Base-by-base conservation (phyloP, 1,140 invertebrate species). In the Bombyx mori region DNA sequence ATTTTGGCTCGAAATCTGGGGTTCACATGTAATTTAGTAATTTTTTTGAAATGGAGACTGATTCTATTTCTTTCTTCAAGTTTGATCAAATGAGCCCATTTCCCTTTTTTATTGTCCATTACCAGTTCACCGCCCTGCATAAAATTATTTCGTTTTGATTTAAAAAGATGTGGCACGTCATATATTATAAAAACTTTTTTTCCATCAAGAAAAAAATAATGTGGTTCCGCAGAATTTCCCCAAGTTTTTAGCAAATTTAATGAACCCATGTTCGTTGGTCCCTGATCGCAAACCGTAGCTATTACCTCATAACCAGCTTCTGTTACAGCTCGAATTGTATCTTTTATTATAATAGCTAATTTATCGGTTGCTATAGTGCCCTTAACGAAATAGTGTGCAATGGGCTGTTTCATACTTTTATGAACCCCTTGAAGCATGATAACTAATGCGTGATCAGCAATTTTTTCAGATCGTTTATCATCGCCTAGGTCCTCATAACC, bases 211-310 rank as follows among this genome's bases (percentile, higher is more conserved):
- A 50, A 42, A 42, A 60, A 60, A 60, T 56, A 56, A 44, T 56
- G 44, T 44, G 26, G 35, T 7, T 59, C 5, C 51, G 8, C 42
- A 26, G 26, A 7, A 9, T 6, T 18, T 7, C 8, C 50, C 49
- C 42, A 52, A 12, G 7, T 49, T 7, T 49, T 59, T 8, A 56
- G 18, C 8, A 59, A 56, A 26, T 56, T 58, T 26, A 63, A 18
- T 8, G 56, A 52, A 18, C 63, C 62, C 8, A 67, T 51, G 57
- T 69, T 67, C 44, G 65, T 65, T 6, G 62, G 54, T 1, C 64
- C 62, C 44, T 66, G 65, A 35, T 71, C 59, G 45, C 68, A 70
- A 42, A 70, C 57, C 18, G 60, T 65, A 7, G 60, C 46, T 9
- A 65, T 7, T 9, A 65, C 44, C 8, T 12, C 55, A 18, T 54